These are phyloP conservation scores for Aethes cnicana DNA, from an alignment of 2,888 invertebrate genomes.

Conservation along the genomic window DNA sequence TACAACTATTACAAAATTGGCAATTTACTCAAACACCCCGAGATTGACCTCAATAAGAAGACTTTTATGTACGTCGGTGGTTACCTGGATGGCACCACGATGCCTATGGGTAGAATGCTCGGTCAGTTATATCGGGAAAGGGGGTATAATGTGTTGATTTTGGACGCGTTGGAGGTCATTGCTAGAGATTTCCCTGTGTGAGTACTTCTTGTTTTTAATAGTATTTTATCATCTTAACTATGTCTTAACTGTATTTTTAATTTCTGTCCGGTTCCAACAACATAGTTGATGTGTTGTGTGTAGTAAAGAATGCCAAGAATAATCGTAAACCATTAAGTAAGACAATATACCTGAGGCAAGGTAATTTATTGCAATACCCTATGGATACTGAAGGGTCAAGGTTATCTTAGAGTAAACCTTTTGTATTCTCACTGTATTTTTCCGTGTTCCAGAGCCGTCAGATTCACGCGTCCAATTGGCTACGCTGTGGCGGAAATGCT, in stretches of 20 bases:
- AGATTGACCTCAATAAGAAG: constrained; percentile 9
- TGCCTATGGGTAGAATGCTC: constrained; percentile 8
- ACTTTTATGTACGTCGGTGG: constrained; percentile 26
- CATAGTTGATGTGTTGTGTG: too few relatives aligned
- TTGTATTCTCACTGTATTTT: too few relatives aligned
- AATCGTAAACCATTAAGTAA: too few relatives aligned
- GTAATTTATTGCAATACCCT: too few relatives aligned
- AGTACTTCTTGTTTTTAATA: constrained; percentile 10
- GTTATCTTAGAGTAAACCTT: too few relatives aligned
- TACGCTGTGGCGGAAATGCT: too few relatives aligned
- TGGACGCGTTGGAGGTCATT: constrained; percentile 39
- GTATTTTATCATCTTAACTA: neutral
- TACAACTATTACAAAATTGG: constrained; percentile 19
- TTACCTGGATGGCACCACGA: constrained; percentile 20
- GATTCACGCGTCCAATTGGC: constrained; percentile 35
- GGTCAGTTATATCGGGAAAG: constrained; percentile 43
- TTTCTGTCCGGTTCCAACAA: too few relatives aligned
- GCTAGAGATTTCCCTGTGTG: constrained; percentile 24
- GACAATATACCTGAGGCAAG: too few relatives aligned
- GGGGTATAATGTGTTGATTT: constrained; percentile 35
- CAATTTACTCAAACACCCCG: constrained; percentile 39
- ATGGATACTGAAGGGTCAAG: too few relatives aligned
- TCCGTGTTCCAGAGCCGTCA: constrained; percentile 33
- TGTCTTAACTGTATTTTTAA: too few relatives aligned
- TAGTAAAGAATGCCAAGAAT: too few relatives aligned